Evolutionary conservation across 2,797 vertebrate species (phyloP), one percentile per base, ranked within the genome.

Genomic region (Parambassis ranga): DNA sequence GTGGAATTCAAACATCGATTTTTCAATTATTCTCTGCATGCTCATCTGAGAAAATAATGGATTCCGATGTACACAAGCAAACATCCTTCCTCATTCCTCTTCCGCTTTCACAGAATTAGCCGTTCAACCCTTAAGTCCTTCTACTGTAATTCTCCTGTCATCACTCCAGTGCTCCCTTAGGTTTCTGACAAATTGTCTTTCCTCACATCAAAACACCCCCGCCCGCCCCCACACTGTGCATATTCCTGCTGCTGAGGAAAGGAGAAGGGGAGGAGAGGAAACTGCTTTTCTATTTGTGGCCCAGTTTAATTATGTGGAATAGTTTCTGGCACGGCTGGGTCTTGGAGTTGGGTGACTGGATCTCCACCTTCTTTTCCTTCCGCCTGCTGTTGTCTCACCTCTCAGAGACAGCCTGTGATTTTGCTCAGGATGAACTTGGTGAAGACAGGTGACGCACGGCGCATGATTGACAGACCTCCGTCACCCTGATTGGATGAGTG

Each of bases 151-250:
- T 83, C 66, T 73, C 59, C 36, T 73, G 71, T 73, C 82, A 73
- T 84, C 66, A 59, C 66, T 75, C 39, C 53, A 23, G 49, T 18
- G 68, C 51, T 81, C 63, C 67, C 67, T 58, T 50, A 74, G 52
- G 65, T 77, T 80, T 74, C 57, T 75, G 60, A 85, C 77, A 85
- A 89, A 88, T 78, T 71, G 55, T 43, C 66, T 77, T 67, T 72
- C 70, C 71, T 81, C 67, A 67, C 71, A 68, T 79, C 66, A 70
- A 81, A 72, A 75, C 69, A 66, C 46, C 49, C 27, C 36, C 53
- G 19, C 7, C 36, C 55, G 35, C 6, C 60, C 55, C 44, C 57
- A 24, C 28, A 35, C 37, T 39, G 50, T 26, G 37, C 33, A 19
- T 46, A 46, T 53, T 57, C 16, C 47, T 53, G 62, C 50, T 43